These are phyloP conservation scores for Bostrychus sinensis DNA, from an alignment of 2,113 vertebrate genomes.

Conservation along the genomic window DNA sequence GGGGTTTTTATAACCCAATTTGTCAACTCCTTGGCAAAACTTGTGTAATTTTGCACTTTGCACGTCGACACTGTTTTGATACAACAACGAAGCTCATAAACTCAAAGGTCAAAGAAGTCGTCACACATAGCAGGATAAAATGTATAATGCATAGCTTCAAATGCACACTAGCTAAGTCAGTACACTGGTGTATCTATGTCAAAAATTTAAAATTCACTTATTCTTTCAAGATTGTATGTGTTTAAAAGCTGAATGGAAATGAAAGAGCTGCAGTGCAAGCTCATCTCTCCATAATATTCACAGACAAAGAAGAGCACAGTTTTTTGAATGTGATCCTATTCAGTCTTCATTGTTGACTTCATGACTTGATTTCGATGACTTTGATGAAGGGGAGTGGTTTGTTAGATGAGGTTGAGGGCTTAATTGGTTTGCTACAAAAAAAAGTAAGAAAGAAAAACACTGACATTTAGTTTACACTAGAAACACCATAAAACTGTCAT, in stretches of 20 bases:
- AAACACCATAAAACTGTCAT: background rate
- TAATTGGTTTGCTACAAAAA: conserved; percentile 78
- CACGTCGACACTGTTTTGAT: conserved; percentile 5
- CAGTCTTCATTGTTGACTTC: conserved; percentile 34
- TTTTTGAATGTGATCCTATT: conserved; percentile 1
- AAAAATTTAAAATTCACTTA: conserved; percentile 24
- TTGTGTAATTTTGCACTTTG: conserved; percentile 11
- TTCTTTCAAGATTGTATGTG: conserved; percentile 39
- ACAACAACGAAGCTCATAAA: conserved; percentile 12
- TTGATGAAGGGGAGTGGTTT: conserved; percentile 90
- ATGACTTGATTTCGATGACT: conserved; percentile 88
- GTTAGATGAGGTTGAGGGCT: conserved; percentile 75
- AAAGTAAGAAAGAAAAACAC: conserved; percentile 15
- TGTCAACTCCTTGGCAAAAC: background rate
- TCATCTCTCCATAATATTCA: background rate
- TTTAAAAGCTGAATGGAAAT: conserved; percentile 7
- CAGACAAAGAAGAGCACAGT: conserved; percentile 1
- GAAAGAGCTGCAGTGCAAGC: conserved; percentile 15
- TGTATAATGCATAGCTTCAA: conserved; percentile 21
- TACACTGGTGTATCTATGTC: conserved; percentile 17
- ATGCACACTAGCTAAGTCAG: conserved; percentile 18
- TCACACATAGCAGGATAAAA: conserved; percentile 15
- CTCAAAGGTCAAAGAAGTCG: conserved; percentile 17
- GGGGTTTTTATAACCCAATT: conserved; percentile 14
- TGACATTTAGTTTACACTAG: background rate